phyloP scores from a whole-genome alignment of 2,113 vertebrate genomes.

The Gavialis gangeticus region DNA sequence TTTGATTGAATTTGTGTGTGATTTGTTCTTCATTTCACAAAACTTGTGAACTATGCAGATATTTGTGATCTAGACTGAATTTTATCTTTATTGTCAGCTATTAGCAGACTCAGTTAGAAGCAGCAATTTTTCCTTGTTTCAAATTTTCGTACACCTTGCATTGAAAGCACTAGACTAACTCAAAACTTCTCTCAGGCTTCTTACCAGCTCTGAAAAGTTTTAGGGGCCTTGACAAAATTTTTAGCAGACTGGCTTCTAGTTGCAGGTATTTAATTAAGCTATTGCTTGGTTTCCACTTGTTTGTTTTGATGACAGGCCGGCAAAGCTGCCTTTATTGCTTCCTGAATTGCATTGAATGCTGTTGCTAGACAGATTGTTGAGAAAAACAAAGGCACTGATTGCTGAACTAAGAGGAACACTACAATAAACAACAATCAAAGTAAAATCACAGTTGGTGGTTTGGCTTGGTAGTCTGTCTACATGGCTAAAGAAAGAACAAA shows the following conservation, averaged over 20 bases:
- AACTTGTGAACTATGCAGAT: not conserved
- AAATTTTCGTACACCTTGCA: constrained; percentile 45
- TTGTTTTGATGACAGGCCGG: constrained; percentile 21
- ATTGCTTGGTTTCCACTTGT: not conserved
- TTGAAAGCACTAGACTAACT: constrained; percentile 44
- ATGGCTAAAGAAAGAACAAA: not conserved
- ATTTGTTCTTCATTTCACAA: not conserved
- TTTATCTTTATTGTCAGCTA: not conserved
- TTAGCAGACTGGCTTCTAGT: constrained; percentile 8
- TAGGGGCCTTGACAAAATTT: constrained; percentile 18
- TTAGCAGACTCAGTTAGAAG: constrained; percentile 36
- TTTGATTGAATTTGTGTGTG: not conserved
- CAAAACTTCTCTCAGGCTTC: not conserved
- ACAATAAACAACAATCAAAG: not conserved
- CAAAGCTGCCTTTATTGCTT: not conserved
- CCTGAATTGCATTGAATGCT: not conserved
- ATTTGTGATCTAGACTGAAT: not conserved
- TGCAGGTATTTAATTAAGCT: constrained; percentile 41
- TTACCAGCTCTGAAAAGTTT: constrained; percentile 13
- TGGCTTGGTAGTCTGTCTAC: not conserved
- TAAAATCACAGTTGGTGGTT: not conserved
- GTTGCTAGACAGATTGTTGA: not conserved
- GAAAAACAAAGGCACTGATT: not conserved
- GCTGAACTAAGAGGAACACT: not conserved
- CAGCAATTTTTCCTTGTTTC: constrained; percentile 39